Conservation (phyloP, 2,113 vertebrate genomes). For the Illadopsis cleaveri region DNA sequence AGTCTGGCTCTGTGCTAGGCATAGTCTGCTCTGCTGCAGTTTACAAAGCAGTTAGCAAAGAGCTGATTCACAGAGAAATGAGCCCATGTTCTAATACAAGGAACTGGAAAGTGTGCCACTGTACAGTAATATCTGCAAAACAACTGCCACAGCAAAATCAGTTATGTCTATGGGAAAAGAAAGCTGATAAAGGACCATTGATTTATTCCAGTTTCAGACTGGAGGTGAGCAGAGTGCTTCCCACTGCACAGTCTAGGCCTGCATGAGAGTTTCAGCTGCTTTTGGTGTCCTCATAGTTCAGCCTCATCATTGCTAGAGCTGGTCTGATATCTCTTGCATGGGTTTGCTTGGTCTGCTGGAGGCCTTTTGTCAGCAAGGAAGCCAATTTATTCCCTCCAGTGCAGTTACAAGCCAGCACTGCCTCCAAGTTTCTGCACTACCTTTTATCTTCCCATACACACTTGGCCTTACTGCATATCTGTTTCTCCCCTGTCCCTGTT, state of each 20-base stretch:
- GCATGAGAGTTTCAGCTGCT: not conserved
- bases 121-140: not conserved
- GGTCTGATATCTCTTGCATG: not conserved
- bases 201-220: not conserved
- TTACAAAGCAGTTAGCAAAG: not conserved
- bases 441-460: not conserved
- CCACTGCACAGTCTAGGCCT: not conserved
- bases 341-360: not conserved
- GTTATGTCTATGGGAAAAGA: not conserved
- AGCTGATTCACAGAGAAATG: constrained; percentile 17
- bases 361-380: not conserved
- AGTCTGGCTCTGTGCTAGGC: not conserved
- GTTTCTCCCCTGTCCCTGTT: not conserved
- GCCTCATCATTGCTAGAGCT: not conserved
- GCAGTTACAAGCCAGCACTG: not conserved
- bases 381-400: not conserved
- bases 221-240: not conserved
- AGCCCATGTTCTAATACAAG: not conserved
- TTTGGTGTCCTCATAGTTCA: not conserved
- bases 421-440: not conserved
- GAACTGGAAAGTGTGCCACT: not conserved
- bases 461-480: not conserved
- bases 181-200: not conserved
- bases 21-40: not conserved
- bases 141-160: not conserved